Conservation (phyloP, 2,888 invertebrate species). For the Eupithecia vulgata region DNA sequence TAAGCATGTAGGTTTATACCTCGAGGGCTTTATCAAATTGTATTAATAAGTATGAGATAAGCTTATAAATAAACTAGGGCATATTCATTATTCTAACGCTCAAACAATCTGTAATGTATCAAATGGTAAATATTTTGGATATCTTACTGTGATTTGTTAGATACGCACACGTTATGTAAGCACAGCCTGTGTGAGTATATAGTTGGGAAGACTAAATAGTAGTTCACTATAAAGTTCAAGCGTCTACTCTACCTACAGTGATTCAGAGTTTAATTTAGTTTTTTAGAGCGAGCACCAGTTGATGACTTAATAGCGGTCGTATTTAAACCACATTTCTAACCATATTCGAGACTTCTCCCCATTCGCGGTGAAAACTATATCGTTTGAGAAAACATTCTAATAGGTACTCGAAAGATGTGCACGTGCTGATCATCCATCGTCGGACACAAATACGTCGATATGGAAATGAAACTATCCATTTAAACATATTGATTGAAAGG, state of each 20-base stretch:
- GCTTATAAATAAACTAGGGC: constrained; percentile 10
- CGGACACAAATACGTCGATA: constrained; percentile 31
- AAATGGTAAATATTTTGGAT: background rate
- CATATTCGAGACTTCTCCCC: background rate
- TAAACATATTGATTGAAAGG: constrained; percentile 58
- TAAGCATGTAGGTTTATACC: constrained; percentile 13
- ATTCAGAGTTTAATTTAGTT: no score
- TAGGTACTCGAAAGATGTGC: constrained; percentile 18
- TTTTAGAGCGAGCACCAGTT: background rate
- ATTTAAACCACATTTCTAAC: background rate
- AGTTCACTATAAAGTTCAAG: background rate
- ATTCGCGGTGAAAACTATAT: constrained; percentile 13
- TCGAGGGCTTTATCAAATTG: constrained; percentile 14
- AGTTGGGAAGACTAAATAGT: background rate
- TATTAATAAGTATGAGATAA: constrained; percentile 16
- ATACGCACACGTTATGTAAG: background rate
- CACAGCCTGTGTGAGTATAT: background rate
- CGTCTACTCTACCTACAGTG: no score
- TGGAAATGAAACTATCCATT: constrained; percentile 44
- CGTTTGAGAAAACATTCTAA: constrained; percentile 13
- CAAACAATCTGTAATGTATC: background rate
- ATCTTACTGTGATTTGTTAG: background rate
- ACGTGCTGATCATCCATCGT: constrained; percentile 31
- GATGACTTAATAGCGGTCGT: background rate
- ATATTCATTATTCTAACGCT: constrained; percentile 1